Percentiles rank a stretch among this genome's conserved stretches.
phyloP scores from a whole-genome alignment of 2,888 invertebrate species.

The Lochmaea capreae region DNA sequence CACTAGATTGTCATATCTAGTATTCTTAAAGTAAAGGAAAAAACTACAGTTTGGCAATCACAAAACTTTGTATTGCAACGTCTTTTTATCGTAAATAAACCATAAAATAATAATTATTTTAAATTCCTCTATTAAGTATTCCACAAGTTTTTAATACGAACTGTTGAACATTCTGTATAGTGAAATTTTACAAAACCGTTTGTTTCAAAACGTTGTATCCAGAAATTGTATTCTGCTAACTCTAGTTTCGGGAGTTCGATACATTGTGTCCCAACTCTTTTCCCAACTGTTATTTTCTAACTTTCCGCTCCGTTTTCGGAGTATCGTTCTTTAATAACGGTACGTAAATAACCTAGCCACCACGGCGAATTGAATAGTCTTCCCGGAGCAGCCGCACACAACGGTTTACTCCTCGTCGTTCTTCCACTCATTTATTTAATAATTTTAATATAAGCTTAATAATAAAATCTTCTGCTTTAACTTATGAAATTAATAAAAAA shows the following conservation, averaged over 20 bases:
- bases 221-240: no score
- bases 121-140: no score
- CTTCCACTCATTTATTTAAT: conserved; percentile 49
- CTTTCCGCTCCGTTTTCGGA: conserved; percentile 15
- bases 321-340: conserved; percentile 27
- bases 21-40: no score
- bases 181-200: no score
- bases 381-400: conserved; percentile 58
- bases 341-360: conserved; percentile 26
- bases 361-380: conserved; percentile 53
- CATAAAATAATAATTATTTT: no score
- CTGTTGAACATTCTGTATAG: no score
- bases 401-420: conserved; percentile 53
- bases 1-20: no score
- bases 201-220: no score
- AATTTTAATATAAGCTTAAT: conserved; percentile 22
- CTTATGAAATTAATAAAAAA: conserved; percentile 38
- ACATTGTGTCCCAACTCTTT: background rate
- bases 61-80: no score
- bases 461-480: conserved; percentile 36
- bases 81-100: no score
- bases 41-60: no score
- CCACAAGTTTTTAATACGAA: no score
- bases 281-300: background rate
- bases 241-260: background rate